Base-by-base conservation (phyloP, 1,140 invertebrate species). In the Pseudomyrmex gracilis region DNA sequence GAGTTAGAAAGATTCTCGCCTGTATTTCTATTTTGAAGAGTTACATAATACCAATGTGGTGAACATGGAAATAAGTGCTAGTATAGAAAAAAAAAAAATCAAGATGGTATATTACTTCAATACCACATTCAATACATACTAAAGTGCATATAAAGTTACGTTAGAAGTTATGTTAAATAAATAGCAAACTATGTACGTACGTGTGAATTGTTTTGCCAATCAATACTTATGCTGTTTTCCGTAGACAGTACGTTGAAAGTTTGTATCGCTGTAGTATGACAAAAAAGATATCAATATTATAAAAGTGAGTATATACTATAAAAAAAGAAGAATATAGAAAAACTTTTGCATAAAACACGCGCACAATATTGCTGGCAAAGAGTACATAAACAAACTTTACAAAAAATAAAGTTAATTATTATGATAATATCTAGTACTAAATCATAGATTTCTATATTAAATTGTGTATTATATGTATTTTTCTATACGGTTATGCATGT, bases 61-160 rank as follows among this genome's bases (percentile, higher is more conserved):
- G 88, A 85, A 34, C 89, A 90, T 2, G 80, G 1, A 63, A 86
- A 73, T 9, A 22, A 5, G 70, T 51, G 57, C 76, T 82, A 13
- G 20, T 0, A 22, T 68, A 66, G 53, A 1, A 68, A 34, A 45
- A 58, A 63, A 5, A 12, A 43, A n/a, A 53, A 0, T n/a, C 5
- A n/a, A n/a, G n/a, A n/a, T 0, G 63, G 63, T 34, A 64, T 2
- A 34, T 61, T 74, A 5, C 43, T 45, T 53, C 12, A 0, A 7
- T 20, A 45, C 7, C n/a, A 57, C 1, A 45, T 60, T 2, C 22
- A 34, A 10, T 60, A 47, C 13, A 15, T 58, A 9, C 15, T 22
- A 34, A 3, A 34, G 5, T 43, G 43, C 2, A 34, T 4, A 0
- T 5, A 49, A 73, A 49, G 45, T 22, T 10, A 34, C 43, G 0